Evolutionary conservation across 1,140 invertebrate genomes (phyloP), one percentile per base, ranked within the genome.

Genomic region (Drosophila jambulina): DNA sequence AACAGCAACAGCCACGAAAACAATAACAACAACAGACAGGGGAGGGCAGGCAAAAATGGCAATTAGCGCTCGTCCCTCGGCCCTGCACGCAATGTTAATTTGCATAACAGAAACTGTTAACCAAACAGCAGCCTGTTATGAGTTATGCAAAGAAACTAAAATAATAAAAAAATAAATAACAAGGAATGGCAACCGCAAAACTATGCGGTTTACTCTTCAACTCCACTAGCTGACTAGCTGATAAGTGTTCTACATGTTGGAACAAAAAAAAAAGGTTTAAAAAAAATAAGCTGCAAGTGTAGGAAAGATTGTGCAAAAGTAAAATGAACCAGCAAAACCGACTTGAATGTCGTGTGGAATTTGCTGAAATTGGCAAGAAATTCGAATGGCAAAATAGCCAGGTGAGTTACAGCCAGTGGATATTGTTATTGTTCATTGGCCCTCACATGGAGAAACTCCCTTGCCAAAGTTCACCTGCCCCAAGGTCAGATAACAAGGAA

Each of bases 351-450:
- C 81, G 62, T 49, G 38, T 57, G 85, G 85, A 88, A 88, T 88
- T 81, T 84, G 85, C 84, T 88, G 85, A 90, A 78, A 84, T 75
- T 75, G 61, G 77, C 84, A 81, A 85, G 57, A 75, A 81, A 76
- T 58, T 34, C 34, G 62, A 72, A 69, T 49, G 45, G 34, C 43
- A 48, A 78, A 46, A 13, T 38, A 58, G 58, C 15, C 54, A 82
- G 79, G 74, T 72, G 17, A 82, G 61, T n/a, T 57, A 42, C 42
- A 45, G 21, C 43, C 29, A 21, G 38, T 25, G 51, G 23, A 75
- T 61, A 65, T 54, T 67, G 19, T 43, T 53, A 36, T 29, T 43
- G 49, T 62, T 75, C 80, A 57, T 38, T 76, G 74, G 70, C 19
- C 46, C 38, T 25, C 19, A 19, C 15, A 15, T 3, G 0, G 2